phyloP scores from a whole-genome alignment of 1,140 invertebrate species.

The Apis florea region DNA sequence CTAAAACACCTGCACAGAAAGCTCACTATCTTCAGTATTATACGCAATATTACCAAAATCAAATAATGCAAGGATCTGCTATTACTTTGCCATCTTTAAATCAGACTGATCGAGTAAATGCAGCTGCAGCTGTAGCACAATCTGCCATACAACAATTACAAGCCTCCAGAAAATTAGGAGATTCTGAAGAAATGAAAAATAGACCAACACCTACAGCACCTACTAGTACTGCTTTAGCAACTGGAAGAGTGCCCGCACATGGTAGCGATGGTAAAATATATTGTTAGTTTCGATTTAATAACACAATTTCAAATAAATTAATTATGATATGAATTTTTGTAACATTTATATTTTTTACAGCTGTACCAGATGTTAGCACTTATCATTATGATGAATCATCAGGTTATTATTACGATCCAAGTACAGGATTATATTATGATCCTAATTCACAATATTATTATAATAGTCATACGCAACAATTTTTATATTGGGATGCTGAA shows the following conservation, averaged over 20 bases:
- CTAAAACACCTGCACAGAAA: constrained; percentile 87
- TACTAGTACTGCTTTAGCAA: constrained; percentile 77
- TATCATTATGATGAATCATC: constrained; percentile 97
- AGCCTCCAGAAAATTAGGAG: constrained; percentile 78
- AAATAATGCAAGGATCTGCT: constrained; percentile 83
- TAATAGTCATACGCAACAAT: constrained; percentile 93
- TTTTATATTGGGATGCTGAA: constrained; percentile 96
- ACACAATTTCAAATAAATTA: not conserved
- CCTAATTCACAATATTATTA: constrained; percentile 96
- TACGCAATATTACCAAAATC: constrained; percentile 89
- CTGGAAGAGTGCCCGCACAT: constrained; percentile 79
- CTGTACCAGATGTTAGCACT: constrained; percentile 92
- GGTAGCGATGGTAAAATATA: constrained; percentile 85
- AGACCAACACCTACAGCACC: constrained; percentile 81
- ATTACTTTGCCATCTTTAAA: constrained; percentile 82
- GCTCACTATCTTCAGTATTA: constrained; percentile 89
- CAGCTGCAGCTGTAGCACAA: constrained; percentile 93
- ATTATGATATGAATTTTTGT: not conserved
- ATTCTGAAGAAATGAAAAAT: constrained; percentile 77
- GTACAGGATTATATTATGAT: constrained; percentile 97
- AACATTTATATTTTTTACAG: constrained; percentile 72
- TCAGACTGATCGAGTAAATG: constrained; percentile 86
- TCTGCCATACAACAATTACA: constrained; percentile 92
- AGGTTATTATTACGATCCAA: constrained; percentile 97
- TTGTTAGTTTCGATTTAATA: constrained; percentile 78